These are phyloP conservation scores for Hemiprocne comata DNA, from an alignment of 2,113 vertebrate genomes.

Conservation along the genomic window DNA sequence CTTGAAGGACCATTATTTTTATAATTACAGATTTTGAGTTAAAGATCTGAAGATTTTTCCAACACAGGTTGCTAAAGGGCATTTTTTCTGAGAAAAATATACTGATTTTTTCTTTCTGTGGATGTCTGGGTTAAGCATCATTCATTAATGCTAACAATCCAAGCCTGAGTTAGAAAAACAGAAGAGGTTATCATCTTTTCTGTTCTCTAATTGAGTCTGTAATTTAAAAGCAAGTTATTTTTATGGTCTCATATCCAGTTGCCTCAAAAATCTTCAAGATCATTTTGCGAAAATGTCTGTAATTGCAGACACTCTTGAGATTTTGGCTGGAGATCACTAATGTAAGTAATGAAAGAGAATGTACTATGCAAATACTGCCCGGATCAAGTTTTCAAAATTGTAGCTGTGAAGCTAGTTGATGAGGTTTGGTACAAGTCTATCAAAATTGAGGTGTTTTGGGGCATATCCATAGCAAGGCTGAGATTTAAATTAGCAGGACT, in stretches of 20 bases:
- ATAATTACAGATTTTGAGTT: neutral
- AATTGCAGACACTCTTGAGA: neutral
- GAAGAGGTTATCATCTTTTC: neutral
- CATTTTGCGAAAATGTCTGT: neutral
- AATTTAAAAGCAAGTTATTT: neutral
- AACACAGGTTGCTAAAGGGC: neutral
- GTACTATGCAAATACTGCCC: neutral
- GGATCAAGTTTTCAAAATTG: neutral
- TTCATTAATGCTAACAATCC: neutral
- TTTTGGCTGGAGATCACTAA: neutral
- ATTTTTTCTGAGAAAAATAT: neutral
- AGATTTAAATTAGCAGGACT: rapidly evolving
- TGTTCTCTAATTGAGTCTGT: neutral
- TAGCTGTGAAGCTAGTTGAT: neutral
- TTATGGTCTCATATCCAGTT: neutral
- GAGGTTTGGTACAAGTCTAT: neutral
- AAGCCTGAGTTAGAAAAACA: neutral
- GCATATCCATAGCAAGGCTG: neutral
- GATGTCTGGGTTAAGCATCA: neutral
- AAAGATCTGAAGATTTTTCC: neutral
- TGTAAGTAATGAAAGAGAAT: neutral
- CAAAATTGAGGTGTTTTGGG: neutral
- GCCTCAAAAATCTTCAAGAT: neutral
- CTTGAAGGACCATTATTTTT: neutral
- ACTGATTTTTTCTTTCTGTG: neutral